Percentiles rank a stretch among this genome's conserved stretches.
These are phyloP conservation scores for Drosophila nigrodunni DNA, from an alignment of 1,140 invertebrate genomes.

Conservation along the genomic window DNA sequence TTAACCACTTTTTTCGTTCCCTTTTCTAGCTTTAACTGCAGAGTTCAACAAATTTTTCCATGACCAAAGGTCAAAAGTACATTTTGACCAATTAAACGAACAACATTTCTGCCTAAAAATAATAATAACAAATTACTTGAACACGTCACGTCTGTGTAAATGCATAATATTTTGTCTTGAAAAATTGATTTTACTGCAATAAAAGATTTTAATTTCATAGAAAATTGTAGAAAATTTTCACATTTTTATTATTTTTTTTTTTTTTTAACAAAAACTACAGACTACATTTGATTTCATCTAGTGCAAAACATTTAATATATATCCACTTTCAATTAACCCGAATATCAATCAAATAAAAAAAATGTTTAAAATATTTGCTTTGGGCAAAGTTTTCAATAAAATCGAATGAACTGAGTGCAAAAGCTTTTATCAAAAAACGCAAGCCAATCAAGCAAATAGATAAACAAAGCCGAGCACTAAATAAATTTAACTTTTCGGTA, in stretches of 20 bases:
- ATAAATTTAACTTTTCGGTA: slow-evolving; percentile 55
- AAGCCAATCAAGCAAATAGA: slow-evolving; percentile 71
- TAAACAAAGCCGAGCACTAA: slow-evolving; percentile 58
- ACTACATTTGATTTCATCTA: background rate
- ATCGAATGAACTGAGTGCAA: slow-evolving; percentile 44
- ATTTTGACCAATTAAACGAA: background rate
- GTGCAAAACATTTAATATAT: background rate
- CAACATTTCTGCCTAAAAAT: background rate
- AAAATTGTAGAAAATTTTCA: too few species aligned
- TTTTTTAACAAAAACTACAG: too few species aligned
- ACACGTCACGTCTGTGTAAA: background rate
- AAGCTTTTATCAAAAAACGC: slow-evolving; percentile 54
- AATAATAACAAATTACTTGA: background rate
- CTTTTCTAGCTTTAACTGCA: slow-evolving; percentile 10
- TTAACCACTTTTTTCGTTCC: slow-evolving; percentile 21
- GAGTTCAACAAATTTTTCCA: slow-evolving; percentile 2
- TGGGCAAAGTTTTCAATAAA: slow-evolving; percentile 30
- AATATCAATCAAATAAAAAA: background rate
- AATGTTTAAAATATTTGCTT: slow-evolving; percentile 14
- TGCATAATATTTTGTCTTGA: too few species aligned
- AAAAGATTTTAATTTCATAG: too few species aligned
- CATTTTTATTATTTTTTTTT: too few species aligned
- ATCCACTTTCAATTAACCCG: background rate
- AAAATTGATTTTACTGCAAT: too few species aligned
- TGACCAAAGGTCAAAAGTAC: background rate